Evolutionary conservation across 2,888 invertebrate genomes (phyloP).

Genomic region (Pachliopta kotzebuea): DNA sequence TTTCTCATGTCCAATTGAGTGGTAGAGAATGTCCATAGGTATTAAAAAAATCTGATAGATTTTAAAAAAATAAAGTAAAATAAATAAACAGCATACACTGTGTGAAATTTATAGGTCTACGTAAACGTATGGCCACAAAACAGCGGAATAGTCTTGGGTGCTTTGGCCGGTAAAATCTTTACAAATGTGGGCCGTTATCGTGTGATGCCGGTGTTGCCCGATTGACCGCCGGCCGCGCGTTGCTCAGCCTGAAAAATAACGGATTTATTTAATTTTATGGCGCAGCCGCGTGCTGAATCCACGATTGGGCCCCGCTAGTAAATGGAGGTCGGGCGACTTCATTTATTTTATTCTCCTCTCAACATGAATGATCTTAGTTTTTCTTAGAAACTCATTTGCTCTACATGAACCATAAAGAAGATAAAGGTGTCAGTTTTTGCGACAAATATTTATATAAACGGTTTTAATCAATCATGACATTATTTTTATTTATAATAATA

Average conservation of each 20-base stretch:
- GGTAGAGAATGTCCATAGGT: no score
- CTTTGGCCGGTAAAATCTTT: slow-evolving; percentile 73
- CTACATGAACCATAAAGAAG: not conserved
- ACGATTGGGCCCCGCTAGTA: slow-evolving; percentile 56
- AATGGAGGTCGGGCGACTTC: slow-evolving; percentile 26
- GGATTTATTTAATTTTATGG: slow-evolving; percentile 80
- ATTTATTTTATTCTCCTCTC: slow-evolving; percentile 21
- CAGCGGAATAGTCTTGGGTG: slow-evolving; percentile 55
- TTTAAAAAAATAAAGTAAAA: not conserved
- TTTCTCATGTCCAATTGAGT: no score
- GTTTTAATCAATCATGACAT: not conserved
- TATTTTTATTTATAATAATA: not conserved
- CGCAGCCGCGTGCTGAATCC: slow-evolving; percentile 76
- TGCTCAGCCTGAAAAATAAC: slow-evolving; percentile 79
- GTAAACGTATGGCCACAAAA: slow-evolving; percentile 63
- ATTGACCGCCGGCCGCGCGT: slow-evolving; percentile 69
- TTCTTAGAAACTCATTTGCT: slow-evolving; percentile 9
- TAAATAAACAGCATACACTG: slow-evolving; percentile 12
- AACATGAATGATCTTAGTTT: slow-evolving; percentile 18
- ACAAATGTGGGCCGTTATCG: slow-evolving; percentile 78
- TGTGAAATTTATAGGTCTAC: slow-evolving; percentile 41
- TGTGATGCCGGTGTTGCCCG: slow-evolving; percentile 47
- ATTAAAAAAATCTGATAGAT: no score
- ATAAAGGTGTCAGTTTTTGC: not conserved
- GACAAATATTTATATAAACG: not conserved